Conservation (phyloP, 2,888 invertebrate species). For the Macroteleia sp. region DNA sequence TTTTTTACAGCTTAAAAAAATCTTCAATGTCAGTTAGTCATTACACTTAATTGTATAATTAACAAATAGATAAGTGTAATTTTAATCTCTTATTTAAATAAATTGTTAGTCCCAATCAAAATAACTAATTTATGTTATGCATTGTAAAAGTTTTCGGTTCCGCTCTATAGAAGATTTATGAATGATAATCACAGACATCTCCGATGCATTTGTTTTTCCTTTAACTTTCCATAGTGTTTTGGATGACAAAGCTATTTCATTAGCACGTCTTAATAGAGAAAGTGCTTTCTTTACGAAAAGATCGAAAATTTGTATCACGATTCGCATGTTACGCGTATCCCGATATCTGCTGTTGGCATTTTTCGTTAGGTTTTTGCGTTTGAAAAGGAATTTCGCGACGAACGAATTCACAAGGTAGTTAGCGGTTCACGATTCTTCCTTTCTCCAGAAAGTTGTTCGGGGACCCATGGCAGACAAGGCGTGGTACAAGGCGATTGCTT, state of each 20-base stretch:
- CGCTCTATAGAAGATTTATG: not conserved
- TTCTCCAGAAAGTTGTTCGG: conserved; percentile 72
- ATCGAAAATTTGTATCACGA: conserved; percentile 27
- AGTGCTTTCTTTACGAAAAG: conserved; percentile 32
- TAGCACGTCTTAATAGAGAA: conserved; percentile 42
- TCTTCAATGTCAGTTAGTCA: no score
- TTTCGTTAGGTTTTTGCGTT: conserved; percentile 3
- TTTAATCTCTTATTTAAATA: no score
- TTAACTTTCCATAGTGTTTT: conserved; percentile 32
- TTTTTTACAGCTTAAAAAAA: no score
- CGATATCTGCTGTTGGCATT: not conserved
- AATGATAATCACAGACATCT: conserved; percentile 15
- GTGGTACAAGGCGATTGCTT: conserved; percentile 71
- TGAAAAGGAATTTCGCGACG: conserved; percentile 30
- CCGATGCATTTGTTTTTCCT: conserved; percentile 12
- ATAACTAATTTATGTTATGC: no score
- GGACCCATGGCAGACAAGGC: conserved; percentile 70
- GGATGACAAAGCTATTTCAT: conserved; percentile 42
- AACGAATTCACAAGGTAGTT: conserved; percentile 46
- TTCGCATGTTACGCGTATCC: conserved; percentile 17
- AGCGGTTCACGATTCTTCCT: conserved; percentile 71
- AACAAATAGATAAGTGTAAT: no score
- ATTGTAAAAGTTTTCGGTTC: conserved; percentile 12
- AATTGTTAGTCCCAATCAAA: no score
- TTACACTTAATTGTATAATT: no score